These are phyloP conservation scores for Cyaniris semiargus DNA, from an alignment of 2,888 invertebrate species.

Conservation along the genomic window DNA sequence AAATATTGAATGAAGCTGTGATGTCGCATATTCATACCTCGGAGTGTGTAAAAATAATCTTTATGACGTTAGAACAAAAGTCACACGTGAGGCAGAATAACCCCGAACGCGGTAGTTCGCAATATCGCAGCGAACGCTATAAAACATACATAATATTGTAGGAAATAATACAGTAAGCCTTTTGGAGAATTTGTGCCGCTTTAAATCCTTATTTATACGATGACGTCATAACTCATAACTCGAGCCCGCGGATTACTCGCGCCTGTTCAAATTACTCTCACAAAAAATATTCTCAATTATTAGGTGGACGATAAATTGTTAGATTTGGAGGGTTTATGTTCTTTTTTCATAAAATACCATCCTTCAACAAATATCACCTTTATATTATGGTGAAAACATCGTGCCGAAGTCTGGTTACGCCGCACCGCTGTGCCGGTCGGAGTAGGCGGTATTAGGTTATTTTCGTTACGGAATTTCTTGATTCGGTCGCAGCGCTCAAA, in stretches of 20 bases:
- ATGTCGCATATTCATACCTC: not conserved
- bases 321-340: not conserved
- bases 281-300: conserved; percentile 15
- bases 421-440: no score
- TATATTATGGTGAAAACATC: no score
- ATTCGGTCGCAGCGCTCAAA: no score
- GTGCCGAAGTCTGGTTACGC: no score
- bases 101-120: not conserved
- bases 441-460: no score
- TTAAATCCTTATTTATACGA: conserved; percentile 77
- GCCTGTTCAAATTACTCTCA: not conserved
- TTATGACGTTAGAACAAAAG: not conserved
- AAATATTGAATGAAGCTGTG: conserved; percentile 45
- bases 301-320: conserved; percentile 14
- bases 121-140: conserved; percentile 48
- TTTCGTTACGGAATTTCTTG: no score
- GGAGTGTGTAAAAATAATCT: not conserved
- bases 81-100: not conserved
- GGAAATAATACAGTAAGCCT: conserved; percentile 64
- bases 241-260: conserved; percentile 40
- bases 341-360: not conserved
- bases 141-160: conserved; percentile 74
- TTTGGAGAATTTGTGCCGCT: conserved; percentile 61
- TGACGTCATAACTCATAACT: conserved; percentile 67
- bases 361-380: no score